Conservation (phyloP, 2,113 vertebrate genomes). For the Ammodytes marinus region DNA sequence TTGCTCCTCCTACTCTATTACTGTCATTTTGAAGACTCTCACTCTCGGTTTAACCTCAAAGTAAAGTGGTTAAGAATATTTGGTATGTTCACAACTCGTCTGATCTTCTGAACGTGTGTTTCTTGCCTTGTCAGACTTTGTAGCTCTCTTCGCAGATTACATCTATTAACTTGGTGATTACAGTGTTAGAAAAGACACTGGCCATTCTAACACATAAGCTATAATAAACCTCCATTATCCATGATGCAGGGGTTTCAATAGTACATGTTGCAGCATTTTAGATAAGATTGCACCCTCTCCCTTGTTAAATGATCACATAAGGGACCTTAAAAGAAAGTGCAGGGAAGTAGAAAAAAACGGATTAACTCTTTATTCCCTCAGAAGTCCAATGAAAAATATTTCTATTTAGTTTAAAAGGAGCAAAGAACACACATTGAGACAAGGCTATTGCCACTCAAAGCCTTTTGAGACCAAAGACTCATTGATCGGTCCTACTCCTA, state of each 20-base stretch:
- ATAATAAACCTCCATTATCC: neutral
- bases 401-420: neutral
- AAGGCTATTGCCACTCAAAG: neutral
- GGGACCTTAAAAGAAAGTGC: slow-evolving; percentile 4
- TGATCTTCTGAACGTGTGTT: neutral
- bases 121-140: neutral
- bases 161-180: neutral
- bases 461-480: neutral
- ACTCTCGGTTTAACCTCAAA: neutral
- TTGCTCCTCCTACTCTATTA: neutral
- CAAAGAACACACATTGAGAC: neutral
- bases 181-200: neutral
- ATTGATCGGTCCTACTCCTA: neutral
- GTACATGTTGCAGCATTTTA: neutral
- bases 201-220: neutral
- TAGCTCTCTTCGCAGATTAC: neutral
- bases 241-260: neutral
- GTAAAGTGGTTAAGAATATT: neutral
- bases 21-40: neutral
- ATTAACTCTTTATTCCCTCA: neutral
- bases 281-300: neutral
- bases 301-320: neutral
- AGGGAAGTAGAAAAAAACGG: neutral
- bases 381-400: neutral
- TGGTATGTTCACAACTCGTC: neutral